phyloP scores from a whole-genome alignment of 2,113 vertebrate species.

The Petroica traversi region DNA sequence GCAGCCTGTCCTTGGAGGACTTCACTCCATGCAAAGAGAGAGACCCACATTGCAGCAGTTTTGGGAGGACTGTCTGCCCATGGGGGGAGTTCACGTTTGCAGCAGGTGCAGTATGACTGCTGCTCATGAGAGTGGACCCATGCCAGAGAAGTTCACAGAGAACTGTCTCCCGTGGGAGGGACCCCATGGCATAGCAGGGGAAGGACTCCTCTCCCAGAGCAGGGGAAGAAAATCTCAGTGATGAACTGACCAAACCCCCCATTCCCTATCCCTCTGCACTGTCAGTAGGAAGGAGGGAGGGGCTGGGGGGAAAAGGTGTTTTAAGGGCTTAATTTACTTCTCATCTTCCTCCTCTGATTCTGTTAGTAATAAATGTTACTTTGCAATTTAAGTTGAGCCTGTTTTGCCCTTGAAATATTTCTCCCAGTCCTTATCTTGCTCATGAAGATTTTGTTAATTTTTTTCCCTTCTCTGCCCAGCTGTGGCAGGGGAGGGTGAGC shows the following conservation, averaged over 20 bases:
- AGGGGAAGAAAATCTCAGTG: no score
- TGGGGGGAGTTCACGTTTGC: no score
- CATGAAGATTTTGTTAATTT: neutral
- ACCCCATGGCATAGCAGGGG: no score
- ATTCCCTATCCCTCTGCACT: neutral
- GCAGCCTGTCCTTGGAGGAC: no score
- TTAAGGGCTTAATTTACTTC: neutral
- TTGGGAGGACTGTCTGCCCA: no score
- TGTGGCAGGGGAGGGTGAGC: neutral
- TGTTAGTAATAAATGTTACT: neutral
- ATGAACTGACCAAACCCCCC: neutral
- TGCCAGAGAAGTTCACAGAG: no score
- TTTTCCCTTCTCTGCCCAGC: neutral
- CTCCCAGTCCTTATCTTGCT: neutral
- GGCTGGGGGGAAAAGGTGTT: neutral
- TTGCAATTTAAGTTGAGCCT: neutral
- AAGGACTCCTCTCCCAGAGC: no score
- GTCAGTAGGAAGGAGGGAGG: neutral
- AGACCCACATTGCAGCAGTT: no score
- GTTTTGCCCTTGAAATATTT: neutral
- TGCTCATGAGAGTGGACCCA: no score
- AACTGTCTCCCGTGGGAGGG: no score
- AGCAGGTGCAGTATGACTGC: no score
- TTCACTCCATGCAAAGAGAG: no score
- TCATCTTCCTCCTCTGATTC: neutral